Base-by-base conservation (phyloP, 2,113 vertebrate species). In the Pseudopodoces humilis region DNA sequence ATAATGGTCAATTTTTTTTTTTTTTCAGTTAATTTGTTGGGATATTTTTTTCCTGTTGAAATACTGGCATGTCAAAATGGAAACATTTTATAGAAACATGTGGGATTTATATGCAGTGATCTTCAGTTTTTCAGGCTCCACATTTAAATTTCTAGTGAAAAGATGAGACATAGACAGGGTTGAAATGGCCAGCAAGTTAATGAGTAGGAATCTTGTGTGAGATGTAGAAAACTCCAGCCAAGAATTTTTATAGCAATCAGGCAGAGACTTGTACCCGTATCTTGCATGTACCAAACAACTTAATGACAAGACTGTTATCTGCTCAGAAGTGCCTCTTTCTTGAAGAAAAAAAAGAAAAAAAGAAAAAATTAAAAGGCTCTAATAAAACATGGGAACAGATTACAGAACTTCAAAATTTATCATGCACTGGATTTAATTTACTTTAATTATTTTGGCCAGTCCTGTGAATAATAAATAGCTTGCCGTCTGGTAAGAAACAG, bases 401-500 rank as follows among this genome's bases (percentile, higher is more conserved):
- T 83, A 60, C 39, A 47, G 75, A 86, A 86, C 46, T 83, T 90
- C 58, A 90, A 58, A 76, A 85, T 64, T 80, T 88, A 90, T 55
- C 55, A 62, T 2, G 3, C 43, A 67, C 17, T 55, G 27, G 39
- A 63, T 92, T 93, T 68, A 72, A 85, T 86, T 79, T 86, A 35
- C 90, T 96, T 87, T 79, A 64, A 64, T 68, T 91, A 55, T 79
- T 87, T 94, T 92, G 83, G 41, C 83, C 71, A 59, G 68, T 86
- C 18, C 64, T 81, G 8, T 74, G 86, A 88, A 80, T 94, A 91
- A 80, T 47, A 95, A 94, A 58, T 83, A 80, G 33, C 19, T 86
- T 80, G 24, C 62, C 92, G 59, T 80, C 84, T 93, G 20, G 41
- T 86, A 67, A 74, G 67, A 78, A 71, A 59, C 83, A 90, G 56